Base-by-base conservation (phyloP, 2,113 vertebrate genomes). In the Neomonachus schauinslandi region DNA sequence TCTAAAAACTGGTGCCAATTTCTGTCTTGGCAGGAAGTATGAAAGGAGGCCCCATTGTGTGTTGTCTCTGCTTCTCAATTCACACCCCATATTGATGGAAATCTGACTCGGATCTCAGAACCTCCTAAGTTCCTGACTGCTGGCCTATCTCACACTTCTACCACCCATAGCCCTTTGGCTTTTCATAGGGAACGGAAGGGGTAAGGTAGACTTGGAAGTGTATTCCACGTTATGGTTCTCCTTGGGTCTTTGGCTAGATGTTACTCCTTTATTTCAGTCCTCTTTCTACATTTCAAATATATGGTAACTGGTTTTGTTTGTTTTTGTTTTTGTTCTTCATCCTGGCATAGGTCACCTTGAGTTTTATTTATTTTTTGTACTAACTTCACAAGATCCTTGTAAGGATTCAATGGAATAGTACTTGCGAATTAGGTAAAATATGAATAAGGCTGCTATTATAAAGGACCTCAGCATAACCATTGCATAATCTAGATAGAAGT, bases 161-260 rank as follows among this genome's bases (percentile, higher is more conserved):
- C 65, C 55, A 2, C 65, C 39, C 5, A 2, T 0, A 8, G 13
- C 18, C 31, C 31, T 42, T 33, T 85, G 51, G 59, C 15, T 13
- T 22, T 76, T 39, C 9, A 0, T 15, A 24, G 53, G 36, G 8
- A 49, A 46, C 9, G 8, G 21, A n/a, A 51, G n/a, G 5, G 7
- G 11, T 13, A 15, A n/a, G 5, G 6, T 26, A 26, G 13, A 12
- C 16, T 26, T 1, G 7, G 2, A 16, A 22, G 11, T 24, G 0
- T 26, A 15, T 12, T 7, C 28, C 7, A 2, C 4, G 4, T 26
- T 10, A 2, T 3, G 2, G 0, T 28, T 42, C 81, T 5, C 16
- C 21, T 67, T 24, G 36, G 33, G 28, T 51, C 7, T 18, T 76
- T 65, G 42, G 22, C 53, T 77, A 1, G 28, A 6, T 33, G 24